These are phyloP conservation scores for Galeopsomyia nigrocyanea DNA, from an alignment of 2,888 invertebrate species.

Conservation along the genomic window DNA sequence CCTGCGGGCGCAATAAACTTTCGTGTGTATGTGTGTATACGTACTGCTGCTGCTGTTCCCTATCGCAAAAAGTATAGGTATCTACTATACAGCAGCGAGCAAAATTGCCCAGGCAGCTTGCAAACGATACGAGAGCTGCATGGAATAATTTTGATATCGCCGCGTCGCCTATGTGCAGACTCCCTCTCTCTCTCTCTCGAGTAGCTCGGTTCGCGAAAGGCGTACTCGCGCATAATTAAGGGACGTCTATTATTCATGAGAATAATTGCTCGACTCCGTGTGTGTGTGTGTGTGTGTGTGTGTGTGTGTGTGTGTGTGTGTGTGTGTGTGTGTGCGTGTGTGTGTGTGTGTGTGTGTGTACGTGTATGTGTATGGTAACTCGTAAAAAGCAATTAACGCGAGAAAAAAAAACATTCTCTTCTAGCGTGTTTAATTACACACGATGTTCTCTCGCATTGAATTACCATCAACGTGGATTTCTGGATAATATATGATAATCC, in stretches of 20 bases:
- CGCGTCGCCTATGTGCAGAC: not conserved
- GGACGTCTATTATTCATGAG: conserved; percentile 28
- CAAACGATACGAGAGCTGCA: not conserved
- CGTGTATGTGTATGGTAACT: not conserved
- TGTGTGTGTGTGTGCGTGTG: not conserved
- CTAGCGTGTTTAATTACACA: too few relatives aligned
- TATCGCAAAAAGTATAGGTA: conserved; percentile 4
- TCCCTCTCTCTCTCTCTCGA: too few relatives aligned
- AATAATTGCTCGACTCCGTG: conserved; percentile 21
- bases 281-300: not conserved
- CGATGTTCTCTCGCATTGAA: too few relatives aligned
- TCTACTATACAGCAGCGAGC: not conserved
- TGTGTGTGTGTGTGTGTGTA: not conserved
- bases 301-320: not conserved
- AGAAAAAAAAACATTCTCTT: not conserved
- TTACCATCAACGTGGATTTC: too few relatives aligned
- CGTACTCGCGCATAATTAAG: conserved; percentile 27
- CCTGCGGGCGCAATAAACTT: conserved; percentile 15
- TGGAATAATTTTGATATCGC: conserved; percentile 34
- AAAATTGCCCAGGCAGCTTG: conserved; percentile 1
- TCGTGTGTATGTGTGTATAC: not conserved
- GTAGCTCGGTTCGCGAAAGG: not conserved
- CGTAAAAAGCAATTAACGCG: conserved; percentile 20
- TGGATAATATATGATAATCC: too few relatives aligned
- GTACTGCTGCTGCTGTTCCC: not conserved